Base-by-base conservation (phyloP, 2,113 vertebrate genomes). In the Sakesphorus luctuosus region DNA sequence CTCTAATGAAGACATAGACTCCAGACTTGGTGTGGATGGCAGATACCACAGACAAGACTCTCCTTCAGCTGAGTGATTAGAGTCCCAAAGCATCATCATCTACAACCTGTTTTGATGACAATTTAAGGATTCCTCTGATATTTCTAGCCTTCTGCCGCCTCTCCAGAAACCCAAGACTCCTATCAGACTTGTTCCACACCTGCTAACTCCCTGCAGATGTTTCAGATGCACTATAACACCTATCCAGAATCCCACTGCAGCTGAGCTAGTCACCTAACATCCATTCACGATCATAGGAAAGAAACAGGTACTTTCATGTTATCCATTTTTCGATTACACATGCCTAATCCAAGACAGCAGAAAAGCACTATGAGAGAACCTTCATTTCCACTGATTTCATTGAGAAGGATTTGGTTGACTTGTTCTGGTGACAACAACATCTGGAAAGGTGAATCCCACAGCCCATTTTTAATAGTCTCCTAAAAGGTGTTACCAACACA, bases 151-250 rank as follows among this genome's bases (percentile, higher is more conserved):
- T 13, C 43, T 59, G 9, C 13, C 50, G n/a, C 9, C 36, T 8
- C 35, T 78, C 25, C 20, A 75, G 47, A 63, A 93, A 65, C 7
- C 12, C 2, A 1, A 4, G 5, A 53, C 9, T 53, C 25, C 26
- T 33, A 5, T 47, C 9, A 63, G 33, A 44, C 5, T 69, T 40
- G 13, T 62, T 76, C 10, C 25, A 71, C 7, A 50, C 20, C 13
- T 55, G 7, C 11, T 46, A 55, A 9, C 19, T 67, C 26, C n/a
- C 44, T 0, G 0, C 13, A 67, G 28, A 12, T 50, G 20, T 50
- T 69, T 38, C 46, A 59, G 15, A 33, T 38, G 13, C 3, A 11
- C 7, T 53, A 4, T 9, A 68, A 25, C 8, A 74, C 4, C 25
- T 49, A 29, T 6, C 19, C 14, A 80, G 36, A 55, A 10, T 44